These are phyloP conservation scores for Chaetops frenatus DNA, from an alignment of 2,113 vertebrate genomes.

Conservation along the genomic window DNA sequence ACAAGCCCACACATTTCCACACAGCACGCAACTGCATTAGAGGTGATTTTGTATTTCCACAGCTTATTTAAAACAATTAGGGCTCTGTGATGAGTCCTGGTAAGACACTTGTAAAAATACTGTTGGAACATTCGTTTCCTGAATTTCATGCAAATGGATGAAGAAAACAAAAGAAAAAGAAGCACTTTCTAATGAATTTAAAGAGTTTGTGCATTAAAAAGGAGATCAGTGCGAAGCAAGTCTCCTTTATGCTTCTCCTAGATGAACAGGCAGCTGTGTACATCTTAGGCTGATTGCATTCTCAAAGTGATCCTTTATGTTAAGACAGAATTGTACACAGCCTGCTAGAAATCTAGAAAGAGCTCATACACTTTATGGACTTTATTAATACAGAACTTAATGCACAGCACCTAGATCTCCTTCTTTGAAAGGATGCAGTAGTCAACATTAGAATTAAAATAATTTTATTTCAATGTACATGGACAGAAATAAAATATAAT, in stretches of 20 bases:
- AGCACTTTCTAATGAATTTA: neutral
- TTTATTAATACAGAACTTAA: neutral
- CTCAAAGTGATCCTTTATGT: neutral
- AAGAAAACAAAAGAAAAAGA: neutral
- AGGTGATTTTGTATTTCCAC: neutral
- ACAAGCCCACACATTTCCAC: neutral
- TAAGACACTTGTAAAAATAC: neutral
- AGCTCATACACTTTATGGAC: neutral
- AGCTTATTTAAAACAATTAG: neutral
- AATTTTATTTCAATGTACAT: constrained; percentile 58
- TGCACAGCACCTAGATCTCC: neutral
- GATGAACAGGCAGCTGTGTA: neutral
- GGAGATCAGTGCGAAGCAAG: fast-evolving
- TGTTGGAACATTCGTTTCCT: neutral
- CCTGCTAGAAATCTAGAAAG: neutral
- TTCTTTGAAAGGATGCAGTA: neutral
- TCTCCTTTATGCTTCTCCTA: neutral
- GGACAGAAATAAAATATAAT: constrained; percentile 41
- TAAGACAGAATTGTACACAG: neutral
- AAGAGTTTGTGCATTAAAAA: neutral
- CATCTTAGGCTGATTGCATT: neutral
- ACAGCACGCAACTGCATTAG: neutral
- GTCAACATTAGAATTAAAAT: constrained; percentile 33
- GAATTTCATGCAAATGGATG: neutral
- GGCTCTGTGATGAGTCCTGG: neutral